Conservation (phyloP, 2,113 vertebrate genomes). For the Pluvialis apricaria region DNA sequence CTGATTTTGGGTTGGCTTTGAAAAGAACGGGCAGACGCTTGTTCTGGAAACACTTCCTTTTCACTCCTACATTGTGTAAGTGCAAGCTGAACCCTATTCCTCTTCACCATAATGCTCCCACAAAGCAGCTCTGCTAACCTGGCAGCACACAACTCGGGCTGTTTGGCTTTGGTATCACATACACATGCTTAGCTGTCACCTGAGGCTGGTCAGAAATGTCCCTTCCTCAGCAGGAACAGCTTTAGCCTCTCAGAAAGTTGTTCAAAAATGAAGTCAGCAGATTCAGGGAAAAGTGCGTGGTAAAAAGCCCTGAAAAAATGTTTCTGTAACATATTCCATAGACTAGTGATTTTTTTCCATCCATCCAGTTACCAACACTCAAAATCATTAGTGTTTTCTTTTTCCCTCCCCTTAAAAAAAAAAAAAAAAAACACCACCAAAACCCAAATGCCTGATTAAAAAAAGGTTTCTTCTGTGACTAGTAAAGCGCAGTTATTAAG, state of each 20-base stretch:
- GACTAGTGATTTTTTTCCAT: neutral
- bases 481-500: slow-evolving; percentile 60
- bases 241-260: neutral
- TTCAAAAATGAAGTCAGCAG: neutral
- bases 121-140: neutral
- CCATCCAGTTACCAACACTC: neutral
- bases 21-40: neutral
- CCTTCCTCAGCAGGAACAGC: neutral
- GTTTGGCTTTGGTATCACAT: neutral
- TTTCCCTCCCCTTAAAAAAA: neutral
- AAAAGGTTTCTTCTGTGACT: slow-evolving; percentile 15
- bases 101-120: neutral
- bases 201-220: neutral
- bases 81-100: neutral
- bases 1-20: neutral
- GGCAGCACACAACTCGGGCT: neutral
- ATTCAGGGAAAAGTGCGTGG: neutral
- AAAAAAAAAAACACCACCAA: neutral
- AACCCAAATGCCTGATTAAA: neutral
- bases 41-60: neutral
- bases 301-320: neutral
- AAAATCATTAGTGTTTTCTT: neutral
- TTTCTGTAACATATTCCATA: neutral
- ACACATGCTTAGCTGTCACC: neutral
- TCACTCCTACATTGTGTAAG: neutral